Conservation (phyloP, 2,113 vertebrate genomes). For the Lichenostomus cassidix region DNA sequence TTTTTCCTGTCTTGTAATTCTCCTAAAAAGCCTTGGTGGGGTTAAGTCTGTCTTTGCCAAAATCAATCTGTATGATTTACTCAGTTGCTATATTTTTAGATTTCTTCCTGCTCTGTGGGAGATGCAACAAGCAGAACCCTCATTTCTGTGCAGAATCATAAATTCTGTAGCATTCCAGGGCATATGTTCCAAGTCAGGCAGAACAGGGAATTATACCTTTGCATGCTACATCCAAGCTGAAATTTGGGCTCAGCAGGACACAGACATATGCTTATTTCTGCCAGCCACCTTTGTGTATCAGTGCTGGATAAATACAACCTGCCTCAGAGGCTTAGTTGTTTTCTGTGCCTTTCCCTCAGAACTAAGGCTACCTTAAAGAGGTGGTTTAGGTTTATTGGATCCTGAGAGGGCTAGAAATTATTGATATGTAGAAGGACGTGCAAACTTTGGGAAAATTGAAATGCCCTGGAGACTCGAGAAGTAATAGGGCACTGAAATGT, state of each 20-base stretch:
- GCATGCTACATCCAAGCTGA: not conserved
- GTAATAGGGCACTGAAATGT: not conserved
- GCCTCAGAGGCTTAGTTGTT: not conserved
- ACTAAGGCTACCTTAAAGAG: not conserved
- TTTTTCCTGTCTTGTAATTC: not conserved
- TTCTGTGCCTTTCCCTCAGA: not conserved
- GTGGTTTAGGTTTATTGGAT: not conserved
- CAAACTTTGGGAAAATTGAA: not conserved
- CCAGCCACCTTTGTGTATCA: not conserved
- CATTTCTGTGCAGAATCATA: slow-evolving; percentile 38
- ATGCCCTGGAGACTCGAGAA: not conserved
- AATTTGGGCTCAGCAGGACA: not conserved
- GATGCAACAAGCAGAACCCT: slow-evolving; percentile 29
- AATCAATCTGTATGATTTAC: slow-evolving; percentile 9
- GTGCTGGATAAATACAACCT: not conserved
- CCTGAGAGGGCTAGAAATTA: not conserved
- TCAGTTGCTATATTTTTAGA: slow-evolving; percentile 16
- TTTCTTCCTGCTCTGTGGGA: slow-evolving; percentile 38
- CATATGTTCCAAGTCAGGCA: slow-evolving; percentile 24
- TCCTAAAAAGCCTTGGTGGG: not conserved
- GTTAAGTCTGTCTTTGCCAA: slow-evolving; percentile 33
- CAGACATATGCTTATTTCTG: not conserved
- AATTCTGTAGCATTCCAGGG: slow-evolving; percentile 14
- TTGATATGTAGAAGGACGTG: not conserved
- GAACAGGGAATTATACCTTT: not conserved